These are phyloP conservation scores for Ianthella basta DNA, from an alignment of 37 sponge, comb jelly and placozoan species.

Conservation along the genomic window DNA sequence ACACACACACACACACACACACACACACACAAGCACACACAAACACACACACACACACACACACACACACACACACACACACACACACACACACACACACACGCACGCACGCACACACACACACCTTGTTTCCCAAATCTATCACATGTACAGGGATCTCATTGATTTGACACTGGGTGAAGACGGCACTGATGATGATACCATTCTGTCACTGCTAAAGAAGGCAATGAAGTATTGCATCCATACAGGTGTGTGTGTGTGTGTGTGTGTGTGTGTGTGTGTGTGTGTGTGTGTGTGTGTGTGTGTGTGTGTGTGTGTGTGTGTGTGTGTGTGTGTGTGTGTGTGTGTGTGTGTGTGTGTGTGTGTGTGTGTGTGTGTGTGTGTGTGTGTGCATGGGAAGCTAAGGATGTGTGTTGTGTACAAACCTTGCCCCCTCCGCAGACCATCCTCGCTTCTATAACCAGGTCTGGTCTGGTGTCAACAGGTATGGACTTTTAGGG, in stretches of 20 bases:
- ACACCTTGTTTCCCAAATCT: too few species aligned
- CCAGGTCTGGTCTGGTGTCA: constrained; percentile 65
- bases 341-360: too few species aligned
- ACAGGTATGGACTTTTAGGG: constrained; percentile 54
- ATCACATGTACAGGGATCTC: background rate
- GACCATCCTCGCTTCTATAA: constrained; percentile 78
- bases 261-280: constrained; percentile 1
- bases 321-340: too few species aligned
- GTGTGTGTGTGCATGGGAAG: background rate
- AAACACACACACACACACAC: too few species aligned
- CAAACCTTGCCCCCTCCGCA: too few species aligned
- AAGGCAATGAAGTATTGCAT: constrained; percentile 57
- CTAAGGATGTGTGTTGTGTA: constrained; percentile 17
- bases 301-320: too few species aligned
- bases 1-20: too few species aligned
- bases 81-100: background rate
- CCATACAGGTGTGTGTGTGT: constrained; percentile 42
- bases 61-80: background rate
- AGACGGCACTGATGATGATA: constrained; percentile 31
- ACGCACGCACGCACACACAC: background rate
- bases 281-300: too few species aligned
- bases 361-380: constrained; percentile 27
- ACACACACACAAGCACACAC: too few species aligned
- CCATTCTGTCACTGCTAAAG: constrained; percentile 37
- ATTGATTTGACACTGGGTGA: constrained; percentile 54